Conservation (phyloP, 2,888 invertebrate genomes). For the Stenodema calcarata region DNA sequence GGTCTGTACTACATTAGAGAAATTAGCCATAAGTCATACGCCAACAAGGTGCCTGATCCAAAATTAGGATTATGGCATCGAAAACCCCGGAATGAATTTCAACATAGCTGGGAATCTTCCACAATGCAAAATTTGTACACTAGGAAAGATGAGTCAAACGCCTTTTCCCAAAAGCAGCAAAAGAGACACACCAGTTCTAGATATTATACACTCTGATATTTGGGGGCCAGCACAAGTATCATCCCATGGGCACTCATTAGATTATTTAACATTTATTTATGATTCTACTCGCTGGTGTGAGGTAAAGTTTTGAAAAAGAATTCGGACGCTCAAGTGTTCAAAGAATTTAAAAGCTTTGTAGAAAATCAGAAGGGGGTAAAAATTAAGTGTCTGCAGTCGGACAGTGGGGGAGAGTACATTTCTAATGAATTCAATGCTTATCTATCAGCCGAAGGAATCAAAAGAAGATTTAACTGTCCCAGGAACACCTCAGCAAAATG, state of each 20-base stretch:
- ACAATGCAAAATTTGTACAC: slow-evolving; percentile 20
- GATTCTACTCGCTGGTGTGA: slow-evolving; percentile 56
- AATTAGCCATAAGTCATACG: too few relatives aligned
- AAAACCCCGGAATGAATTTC: not conserved
- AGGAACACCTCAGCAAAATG: slow-evolving; percentile 52
- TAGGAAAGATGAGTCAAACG: not conserved
- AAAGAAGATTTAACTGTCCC: slow-evolving; percentile 56
- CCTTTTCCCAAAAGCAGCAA: not conserved
- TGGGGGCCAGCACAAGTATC: slow-evolving; percentile 5
- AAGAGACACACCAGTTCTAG: slow-evolving; percentile 45
- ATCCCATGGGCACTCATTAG: slow-evolving; percentile 55
- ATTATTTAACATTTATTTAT: slow-evolving; percentile 57
- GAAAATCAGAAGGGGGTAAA: slow-evolving; percentile 55
- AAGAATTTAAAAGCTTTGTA: slow-evolving; percentile 54
- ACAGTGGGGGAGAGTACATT: slow-evolving; percentile 56
- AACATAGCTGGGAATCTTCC: not conserved
- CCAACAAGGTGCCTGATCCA: too few relatives aligned
- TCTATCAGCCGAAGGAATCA: slow-evolving; percentile 56
- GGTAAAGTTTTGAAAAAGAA: slow-evolving; percentile 56
- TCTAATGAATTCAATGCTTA: slow-evolving; percentile 55
- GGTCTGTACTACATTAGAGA: too few relatives aligned
- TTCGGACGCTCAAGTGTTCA: slow-evolving; percentile 53
- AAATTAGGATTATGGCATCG: too few relatives aligned
- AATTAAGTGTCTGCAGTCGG: slow-evolving; percentile 56
- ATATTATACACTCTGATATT: slow-evolving; percentile 56